Conservation (phyloP, 2,113 vertebrate genomes). For the Chrysochloris asiatica region DNA sequence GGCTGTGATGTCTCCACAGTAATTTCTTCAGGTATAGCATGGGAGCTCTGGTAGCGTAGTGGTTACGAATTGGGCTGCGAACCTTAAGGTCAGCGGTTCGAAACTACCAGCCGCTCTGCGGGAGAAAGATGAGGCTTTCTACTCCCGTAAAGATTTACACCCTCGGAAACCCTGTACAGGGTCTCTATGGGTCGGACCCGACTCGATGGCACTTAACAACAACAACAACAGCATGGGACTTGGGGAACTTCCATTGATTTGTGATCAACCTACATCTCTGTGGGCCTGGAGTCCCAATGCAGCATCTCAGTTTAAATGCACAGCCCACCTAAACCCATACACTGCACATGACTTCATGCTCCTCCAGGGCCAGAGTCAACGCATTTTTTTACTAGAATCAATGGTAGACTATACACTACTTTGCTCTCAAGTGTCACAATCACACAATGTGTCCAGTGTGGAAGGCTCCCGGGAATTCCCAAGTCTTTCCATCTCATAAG, state of each 20-base stretch:
- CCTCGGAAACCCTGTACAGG: too few relatives aligned
- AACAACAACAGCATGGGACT: too few relatives aligned
- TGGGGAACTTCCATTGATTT: fast-evolving
- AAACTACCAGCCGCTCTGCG: too few relatives aligned
- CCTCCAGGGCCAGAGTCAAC: background rate
- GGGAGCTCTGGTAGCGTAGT: too few relatives aligned
- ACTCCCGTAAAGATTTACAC: too few relatives aligned
- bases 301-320: background rate
- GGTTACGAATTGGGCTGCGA: too few relatives aligned
- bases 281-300: background rate
- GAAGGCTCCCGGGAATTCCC: background rate
- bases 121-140: too few relatives aligned
- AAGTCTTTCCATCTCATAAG: background rate
- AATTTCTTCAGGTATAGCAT: background rate
- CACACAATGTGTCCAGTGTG: background rate
- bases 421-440: background rate
- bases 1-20: background rate
- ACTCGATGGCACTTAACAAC: too few relatives aligned
- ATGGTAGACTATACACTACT: background rate
- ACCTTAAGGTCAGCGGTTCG: too few relatives aligned
- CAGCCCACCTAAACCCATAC: background rate
- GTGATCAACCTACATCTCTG: background rate
- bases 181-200: too few relatives aligned
- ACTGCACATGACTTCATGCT: background rate
- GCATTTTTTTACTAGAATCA: background rate